Percentiles rank a stretch among this genome's conserved stretches.
phyloP scores from a whole-genome alignment of 2,113 vertebrate genomes.

The Hystrix brachyura region DNA sequence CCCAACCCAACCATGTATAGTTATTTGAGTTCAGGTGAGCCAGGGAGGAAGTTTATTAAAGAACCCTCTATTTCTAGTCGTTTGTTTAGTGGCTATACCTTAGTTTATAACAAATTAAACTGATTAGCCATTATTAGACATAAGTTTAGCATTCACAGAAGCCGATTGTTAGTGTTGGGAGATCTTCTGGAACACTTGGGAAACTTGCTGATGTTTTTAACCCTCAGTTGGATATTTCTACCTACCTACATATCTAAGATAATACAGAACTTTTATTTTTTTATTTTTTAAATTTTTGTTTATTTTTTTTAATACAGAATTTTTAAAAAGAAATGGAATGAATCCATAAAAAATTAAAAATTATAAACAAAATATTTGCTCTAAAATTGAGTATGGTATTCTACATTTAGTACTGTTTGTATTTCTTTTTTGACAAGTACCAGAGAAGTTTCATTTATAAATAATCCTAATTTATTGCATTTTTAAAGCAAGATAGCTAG shows the following conservation, averaged over 20 bases:
- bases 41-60: not conserved
- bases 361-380: not conserved
- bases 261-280: not conserved
- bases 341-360: not conserved
- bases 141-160: slow-evolving; percentile 58
- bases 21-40: slow-evolving; percentile 37
- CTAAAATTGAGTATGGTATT: not conserved
- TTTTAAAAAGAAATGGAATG: not conserved
- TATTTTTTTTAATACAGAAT: not conserved
- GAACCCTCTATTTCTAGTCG: not conserved
- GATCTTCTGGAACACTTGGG: not conserved
- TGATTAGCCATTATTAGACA: not conserved
- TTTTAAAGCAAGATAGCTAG: not conserved
- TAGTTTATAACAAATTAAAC: slow-evolving; percentile 30
- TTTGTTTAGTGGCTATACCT: slow-evolving; percentile 16
- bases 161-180: not conserved
- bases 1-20: not conserved
- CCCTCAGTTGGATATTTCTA: not conserved
- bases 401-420: slow-evolving; percentile 22
- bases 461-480: slow-evolving; percentile 36
- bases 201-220: slow-evolving; percentile 1
- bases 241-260: not conserved
- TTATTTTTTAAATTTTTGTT: too few relatives aligned
- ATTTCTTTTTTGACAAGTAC: slow-evolving; percentile 32
- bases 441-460: slow-evolving; percentile 6